Conservation (phyloP, 2,797 vertebrate species). For the Malacoraja senta region DNA sequence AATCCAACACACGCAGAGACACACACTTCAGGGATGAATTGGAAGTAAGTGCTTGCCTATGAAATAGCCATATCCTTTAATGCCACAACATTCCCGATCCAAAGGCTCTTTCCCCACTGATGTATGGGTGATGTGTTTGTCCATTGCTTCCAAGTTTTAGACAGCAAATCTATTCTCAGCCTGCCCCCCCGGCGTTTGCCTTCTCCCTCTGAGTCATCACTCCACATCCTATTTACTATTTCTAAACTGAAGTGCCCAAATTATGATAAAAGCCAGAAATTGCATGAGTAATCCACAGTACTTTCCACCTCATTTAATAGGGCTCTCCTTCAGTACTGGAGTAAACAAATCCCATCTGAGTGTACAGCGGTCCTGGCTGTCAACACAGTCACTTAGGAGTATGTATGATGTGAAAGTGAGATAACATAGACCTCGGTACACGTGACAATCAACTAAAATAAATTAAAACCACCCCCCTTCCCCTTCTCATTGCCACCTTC, state of each 20-base stretch:
- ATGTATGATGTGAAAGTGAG: too few relatives aligned
- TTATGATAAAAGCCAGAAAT: conserved; percentile 17
- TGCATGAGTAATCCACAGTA: background rate
- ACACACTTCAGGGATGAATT: background rate
- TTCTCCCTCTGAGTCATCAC: conserved; percentile 15
- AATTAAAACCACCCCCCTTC: background rate
- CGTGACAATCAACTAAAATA: too few relatives aligned
- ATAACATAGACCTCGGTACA: too few relatives aligned
- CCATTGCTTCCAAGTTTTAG: background rate
- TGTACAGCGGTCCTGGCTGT: background rate
- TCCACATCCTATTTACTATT: conserved; percentile 22
- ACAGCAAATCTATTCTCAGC: background rate
- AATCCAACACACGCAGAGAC: background rate
- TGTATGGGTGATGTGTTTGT: background rate
- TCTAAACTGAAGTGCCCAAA: conserved; percentile 30
- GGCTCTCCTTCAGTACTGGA: background rate
- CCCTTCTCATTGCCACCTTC: background rate
- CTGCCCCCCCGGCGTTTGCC: background rate
- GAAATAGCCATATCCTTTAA: background rate
- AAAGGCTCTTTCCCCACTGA: background rate
- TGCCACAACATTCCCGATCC: background rate
- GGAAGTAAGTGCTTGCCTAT: background rate
- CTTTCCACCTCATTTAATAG: background rate
- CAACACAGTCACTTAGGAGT: background rate
- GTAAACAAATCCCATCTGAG: background rate